phyloP scores from a whole-genome alignment of 1,140 invertebrate species.

The Trachelipus rathkii region DNA sequence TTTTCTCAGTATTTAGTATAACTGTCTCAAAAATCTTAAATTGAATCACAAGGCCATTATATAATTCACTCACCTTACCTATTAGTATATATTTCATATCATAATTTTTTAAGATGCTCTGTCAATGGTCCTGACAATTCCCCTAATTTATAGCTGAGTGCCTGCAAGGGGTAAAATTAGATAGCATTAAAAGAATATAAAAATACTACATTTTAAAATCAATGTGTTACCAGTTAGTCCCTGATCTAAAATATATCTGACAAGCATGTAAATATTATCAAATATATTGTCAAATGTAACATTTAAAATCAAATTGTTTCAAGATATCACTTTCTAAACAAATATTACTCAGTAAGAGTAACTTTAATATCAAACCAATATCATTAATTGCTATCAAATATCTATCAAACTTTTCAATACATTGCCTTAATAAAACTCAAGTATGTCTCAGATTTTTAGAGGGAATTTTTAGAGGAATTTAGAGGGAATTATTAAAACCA shows the following conservation, averaged over 20 bases:
- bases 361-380: not conserved
- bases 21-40: no score
- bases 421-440: no score
- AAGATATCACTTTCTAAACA: not conserved
- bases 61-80: no score
- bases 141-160: slow-evolving; percentile 33
- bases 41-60: no score
- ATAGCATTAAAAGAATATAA: not conserved
- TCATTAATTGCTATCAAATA: no score
- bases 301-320: not conserved
- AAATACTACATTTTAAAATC: not conserved
- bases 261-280: not conserved
- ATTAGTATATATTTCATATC: no score
- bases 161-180: slow-evolving; percentile 21
- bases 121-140: slow-evolving; percentile 70
- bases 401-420: no score
- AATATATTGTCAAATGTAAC: not conserved
- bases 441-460: no score
- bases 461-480: no score
- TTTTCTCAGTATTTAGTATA: no score
- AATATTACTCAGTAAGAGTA: not conserved
- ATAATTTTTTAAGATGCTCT: slow-evolving; percentile 67
- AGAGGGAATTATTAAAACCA: no score
- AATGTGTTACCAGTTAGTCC: not conserved
- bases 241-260: not conserved